phyloP scores from a whole-genome alignment of 2,113 vertebrate genomes.

The Etia nguti region DNA sequence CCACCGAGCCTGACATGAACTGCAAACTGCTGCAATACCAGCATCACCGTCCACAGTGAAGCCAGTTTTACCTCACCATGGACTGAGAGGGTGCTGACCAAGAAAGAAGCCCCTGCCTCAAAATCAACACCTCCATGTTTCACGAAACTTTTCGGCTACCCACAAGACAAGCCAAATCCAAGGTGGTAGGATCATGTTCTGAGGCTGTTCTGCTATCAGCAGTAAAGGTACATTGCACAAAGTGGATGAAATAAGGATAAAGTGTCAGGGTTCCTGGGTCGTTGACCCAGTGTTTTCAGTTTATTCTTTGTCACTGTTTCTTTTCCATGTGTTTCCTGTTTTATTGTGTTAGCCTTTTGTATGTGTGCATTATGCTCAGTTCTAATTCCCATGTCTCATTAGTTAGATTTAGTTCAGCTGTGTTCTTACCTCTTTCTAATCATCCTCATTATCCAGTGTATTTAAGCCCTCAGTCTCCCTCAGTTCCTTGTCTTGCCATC shows the following conservation, averaged over 20 bases:
- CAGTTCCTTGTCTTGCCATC: background rate
- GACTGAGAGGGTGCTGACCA: too few relatives aligned
- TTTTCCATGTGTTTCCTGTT: background rate
- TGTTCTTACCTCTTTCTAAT: background rate
- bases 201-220: background rate
- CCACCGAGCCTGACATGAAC: too few relatives aligned
- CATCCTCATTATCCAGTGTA: background rate
- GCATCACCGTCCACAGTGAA: too few relatives aligned
- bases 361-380: background rate
- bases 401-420: background rate
- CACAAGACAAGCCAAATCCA: too few relatives aligned
- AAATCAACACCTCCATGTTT: too few relatives aligned
- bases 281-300: rapidly evolving
- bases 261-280: background rate
- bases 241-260: background rate
- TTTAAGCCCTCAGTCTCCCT: background rate
- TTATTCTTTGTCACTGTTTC: background rate
- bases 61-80: too few relatives aligned
- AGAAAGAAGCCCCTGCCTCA: too few relatives aligned
- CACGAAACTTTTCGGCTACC: too few relatives aligned
- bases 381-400: background rate
- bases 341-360: background rate
- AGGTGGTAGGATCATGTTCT: too few relatives aligned
- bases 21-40: too few relatives aligned
- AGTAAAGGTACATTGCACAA: background rate